These are phyloP conservation scores for Dynastes maya DNA, from an alignment of 2,888 invertebrate species.

Conservation along the genomic window DNA sequence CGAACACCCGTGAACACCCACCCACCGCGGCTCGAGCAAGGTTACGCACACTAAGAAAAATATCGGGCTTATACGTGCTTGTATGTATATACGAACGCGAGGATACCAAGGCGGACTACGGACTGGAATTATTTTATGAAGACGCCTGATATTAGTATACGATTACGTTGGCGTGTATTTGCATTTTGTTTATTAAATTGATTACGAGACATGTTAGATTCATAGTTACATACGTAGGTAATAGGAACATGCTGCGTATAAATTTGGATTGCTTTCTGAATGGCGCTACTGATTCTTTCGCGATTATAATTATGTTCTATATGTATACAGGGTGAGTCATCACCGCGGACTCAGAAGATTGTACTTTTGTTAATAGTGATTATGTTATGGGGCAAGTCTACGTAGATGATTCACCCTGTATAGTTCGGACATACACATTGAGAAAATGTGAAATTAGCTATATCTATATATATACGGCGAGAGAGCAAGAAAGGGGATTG, in stretches of 20 bases:
- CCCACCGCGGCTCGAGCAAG: conserved; percentile 51
- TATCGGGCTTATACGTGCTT: conserved; percentile 15
- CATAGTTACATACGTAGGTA: background rate
- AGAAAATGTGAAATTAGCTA: no score
- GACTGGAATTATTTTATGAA: conserved; percentile 30
- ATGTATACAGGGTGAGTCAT: no score
- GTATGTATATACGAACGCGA: conserved; percentile 6
- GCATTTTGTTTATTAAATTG: conserved; percentile 5
- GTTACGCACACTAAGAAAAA: conserved; percentile 45
- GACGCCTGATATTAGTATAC: conserved; percentile 20
- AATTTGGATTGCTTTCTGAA: background rate
- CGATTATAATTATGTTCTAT: no score
- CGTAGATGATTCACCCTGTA: no score
- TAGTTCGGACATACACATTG: no score
- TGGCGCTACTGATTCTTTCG: no score
- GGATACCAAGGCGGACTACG: background rate
- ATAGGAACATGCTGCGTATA: background rate
- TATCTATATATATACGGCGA: no score
- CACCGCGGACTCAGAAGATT: no score
- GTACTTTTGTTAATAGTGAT: no score
- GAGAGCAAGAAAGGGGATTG: no score
- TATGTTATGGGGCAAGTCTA: no score
- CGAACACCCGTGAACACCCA: conserved; percentile 53
- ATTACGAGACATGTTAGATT: conserved; percentile 3
- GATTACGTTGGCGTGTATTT: conserved; percentile 10